Base-by-base conservation (phyloP, 2,888 invertebrate species). In the Blastobasis lacticolella region DNA sequence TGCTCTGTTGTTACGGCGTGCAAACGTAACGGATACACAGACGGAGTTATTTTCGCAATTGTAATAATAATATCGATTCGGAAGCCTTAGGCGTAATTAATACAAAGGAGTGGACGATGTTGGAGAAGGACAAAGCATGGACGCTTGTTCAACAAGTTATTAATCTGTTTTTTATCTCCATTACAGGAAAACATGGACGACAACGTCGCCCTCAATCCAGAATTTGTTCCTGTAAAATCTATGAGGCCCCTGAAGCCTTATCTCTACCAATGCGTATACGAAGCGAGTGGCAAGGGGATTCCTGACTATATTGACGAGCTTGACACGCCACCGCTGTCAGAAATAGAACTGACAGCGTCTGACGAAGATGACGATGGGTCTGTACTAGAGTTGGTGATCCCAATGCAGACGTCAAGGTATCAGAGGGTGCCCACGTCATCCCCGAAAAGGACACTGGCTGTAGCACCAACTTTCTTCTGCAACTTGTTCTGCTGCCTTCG, bases 341-440 rank as follows among this genome's bases (percentile, higher is more conserved):
- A 85, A 58, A 78, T 87, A 4, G 87, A 87, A 51, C 68, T 87
- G 4, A 86, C 87, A 0, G 82, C 87, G 0, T 87, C 87, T 0
- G 87, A 87, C 36, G 87, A 88, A 59, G 88, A 88, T 1, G 86
- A 86, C 10, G 87, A 87, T 38, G 71, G 57, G 0, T 86, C 87
- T 0, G 77, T 83, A 0, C 58, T 87, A 1, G 87, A 88, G 51
- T 69, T 88, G 49, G 85, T 88, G 3, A 86, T 87, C 4, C 87
- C 86, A 0, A 72, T 83, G 62, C 75, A 78, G 46, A 60, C 66
- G 0, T 64, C 74, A 0, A 64, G 73, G 9, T 78, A 81, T 54
- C 72, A 77, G 46, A 62, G 78, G 6, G 75, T 81, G 0, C 78
- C 81, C 0, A 79, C 78, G 0, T 71, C 74, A 0, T 76, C 78